Evolutionary conservation across 2,113 vertebrate species (phyloP).

Genomic region (Okapia johnstoni): DNA sequence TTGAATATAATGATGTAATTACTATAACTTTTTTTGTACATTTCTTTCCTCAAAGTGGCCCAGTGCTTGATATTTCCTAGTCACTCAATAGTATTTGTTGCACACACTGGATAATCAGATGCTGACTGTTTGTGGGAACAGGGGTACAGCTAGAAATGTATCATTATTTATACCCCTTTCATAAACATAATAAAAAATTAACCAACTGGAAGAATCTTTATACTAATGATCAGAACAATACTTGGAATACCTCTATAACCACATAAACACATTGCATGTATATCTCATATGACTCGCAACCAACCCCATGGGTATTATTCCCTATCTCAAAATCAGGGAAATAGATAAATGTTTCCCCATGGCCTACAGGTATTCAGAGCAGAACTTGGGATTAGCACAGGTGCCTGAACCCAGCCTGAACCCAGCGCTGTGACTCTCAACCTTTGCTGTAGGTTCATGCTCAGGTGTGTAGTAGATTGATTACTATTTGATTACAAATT

Average conservation of each 20-base stretch:
- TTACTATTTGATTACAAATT: neutral
- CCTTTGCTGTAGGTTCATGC: neutral
- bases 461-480: neutral
- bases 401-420: neutral
- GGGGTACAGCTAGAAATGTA: neutral
- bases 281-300: neutral
- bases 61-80: neutral
- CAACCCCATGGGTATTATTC: neutral
- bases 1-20: neutral
- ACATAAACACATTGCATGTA: neutral
- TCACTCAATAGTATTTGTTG: neutral
- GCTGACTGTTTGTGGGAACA: neutral
- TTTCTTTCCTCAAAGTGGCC: conserved; percentile 2
- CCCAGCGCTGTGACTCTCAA: neutral
- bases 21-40: neutral
- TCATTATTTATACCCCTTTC: neutral
- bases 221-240: neutral
- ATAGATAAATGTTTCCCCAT: neutral
- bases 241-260: neutral
- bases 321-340: neutral
- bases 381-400: neutral
- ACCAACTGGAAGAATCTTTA: neutral
- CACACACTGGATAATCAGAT: neutral
- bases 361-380: neutral
- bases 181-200: neutral